Conservation (phyloP, 2,113 vertebrate genomes). For the Rhinichthys klamathensis region DNA sequence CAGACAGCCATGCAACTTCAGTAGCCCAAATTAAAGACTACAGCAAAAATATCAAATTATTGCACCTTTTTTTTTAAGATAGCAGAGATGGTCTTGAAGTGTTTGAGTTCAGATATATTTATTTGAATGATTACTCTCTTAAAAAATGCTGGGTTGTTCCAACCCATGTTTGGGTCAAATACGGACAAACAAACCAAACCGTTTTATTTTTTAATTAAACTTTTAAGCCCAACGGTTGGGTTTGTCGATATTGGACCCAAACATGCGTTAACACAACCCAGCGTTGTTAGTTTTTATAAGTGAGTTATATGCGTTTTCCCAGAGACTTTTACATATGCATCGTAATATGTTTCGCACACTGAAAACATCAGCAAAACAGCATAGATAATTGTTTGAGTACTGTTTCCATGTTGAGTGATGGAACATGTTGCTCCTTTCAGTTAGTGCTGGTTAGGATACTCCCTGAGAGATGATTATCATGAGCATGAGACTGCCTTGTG, state of each 20-base stretch:
- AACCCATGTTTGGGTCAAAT: too few relatives aligned
- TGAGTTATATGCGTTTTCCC: neutral
- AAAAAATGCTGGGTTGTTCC: too few relatives aligned
- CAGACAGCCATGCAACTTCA: neutral
- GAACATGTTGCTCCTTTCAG: slow-evolving; percentile 49
- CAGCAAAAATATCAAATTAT: neutral
- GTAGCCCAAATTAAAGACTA: neutral
- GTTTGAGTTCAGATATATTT: neutral
- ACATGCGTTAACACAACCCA: too few relatives aligned
- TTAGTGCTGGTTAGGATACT: slow-evolving; percentile 53
- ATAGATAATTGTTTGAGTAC: neutral
- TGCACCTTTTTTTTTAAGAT: too few relatives aligned
- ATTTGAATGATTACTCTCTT: neutral
- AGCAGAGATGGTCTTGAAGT: neutral
- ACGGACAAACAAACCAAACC: too few relatives aligned
- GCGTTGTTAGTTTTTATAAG: too few relatives aligned
- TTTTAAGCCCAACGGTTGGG: too few relatives aligned
- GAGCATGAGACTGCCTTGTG: slow-evolving; percentile 57
- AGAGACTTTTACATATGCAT: neutral
- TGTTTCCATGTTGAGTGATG: slow-evolving; percentile 30
- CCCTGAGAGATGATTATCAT: slow-evolving; percentile 61
- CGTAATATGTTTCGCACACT: neutral
- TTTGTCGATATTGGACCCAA: too few relatives aligned
- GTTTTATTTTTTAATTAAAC: too few relatives aligned
- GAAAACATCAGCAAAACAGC: neutral